These are phyloP conservation scores for Noctua janthe DNA, from an alignment of 2,888 invertebrate genomes.

Conservation along the genomic window DNA sequence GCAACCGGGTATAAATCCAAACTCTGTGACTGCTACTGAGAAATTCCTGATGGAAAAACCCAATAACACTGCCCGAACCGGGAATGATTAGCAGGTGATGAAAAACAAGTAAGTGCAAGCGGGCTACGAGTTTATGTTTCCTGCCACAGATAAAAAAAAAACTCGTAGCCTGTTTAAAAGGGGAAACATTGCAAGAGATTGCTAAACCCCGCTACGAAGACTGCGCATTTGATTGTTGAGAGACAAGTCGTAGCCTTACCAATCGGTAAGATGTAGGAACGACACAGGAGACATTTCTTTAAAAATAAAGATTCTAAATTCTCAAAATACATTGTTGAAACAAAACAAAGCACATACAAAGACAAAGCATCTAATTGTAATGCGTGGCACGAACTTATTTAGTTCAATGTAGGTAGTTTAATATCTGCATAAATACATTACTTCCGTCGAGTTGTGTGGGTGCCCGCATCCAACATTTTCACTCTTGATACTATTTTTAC, in stretches of 20 bases:
- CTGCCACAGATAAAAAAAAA: neutral
- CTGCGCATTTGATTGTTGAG: neutral
- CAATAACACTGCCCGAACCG: neutral
- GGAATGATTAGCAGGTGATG: neutral
- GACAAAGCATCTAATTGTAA: constrained; percentile 70
- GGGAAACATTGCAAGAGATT: neutral
- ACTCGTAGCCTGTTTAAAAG: neutral
- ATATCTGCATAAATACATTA: constrained; percentile 76
- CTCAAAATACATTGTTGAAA: constrained; percentile 48
- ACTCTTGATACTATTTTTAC: constrained; percentile 76
- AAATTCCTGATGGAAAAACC: neutral
- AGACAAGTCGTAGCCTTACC: neutral
- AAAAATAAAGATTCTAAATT: constrained; percentile 30
- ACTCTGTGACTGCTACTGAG: neutral
- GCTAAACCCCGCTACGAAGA: constrained; percentile 2
- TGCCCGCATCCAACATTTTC: constrained; percentile 85
- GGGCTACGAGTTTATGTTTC: neutral
- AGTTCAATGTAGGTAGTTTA: constrained; percentile 81
- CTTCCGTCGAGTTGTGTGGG: constrained; percentile 86
- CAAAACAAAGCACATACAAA: constrained; percentile 56
- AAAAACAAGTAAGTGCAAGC: neutral
- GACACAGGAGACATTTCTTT: constrained; percentile 8
- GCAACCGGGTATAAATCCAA: neutral
- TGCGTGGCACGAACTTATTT: constrained; percentile 79
- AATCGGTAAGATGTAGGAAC: neutral